Base-by-base conservation (phyloP, 2,113 vertebrate species). In the Trichechus manatus region DNA sequence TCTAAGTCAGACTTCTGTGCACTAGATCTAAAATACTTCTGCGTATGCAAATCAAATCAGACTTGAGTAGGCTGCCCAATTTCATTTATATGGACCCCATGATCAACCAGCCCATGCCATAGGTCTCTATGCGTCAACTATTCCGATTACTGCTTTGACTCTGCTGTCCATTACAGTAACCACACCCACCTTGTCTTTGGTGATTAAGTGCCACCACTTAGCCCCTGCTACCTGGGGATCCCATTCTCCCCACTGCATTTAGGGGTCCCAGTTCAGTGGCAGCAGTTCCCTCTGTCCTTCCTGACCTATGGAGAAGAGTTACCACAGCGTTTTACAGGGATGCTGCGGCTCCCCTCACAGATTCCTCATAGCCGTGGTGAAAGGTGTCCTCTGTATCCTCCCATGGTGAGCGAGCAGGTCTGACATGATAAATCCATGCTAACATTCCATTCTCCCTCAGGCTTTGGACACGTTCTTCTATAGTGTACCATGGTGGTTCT, bases 321-420 rank as follows among this genome's bases (percentile, higher is more conserved):
- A n/a, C 9, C 53, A 6, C 29, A 80, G 80, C 36, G 39, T 56
- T 44, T 50, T 77, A 63, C 25, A 11, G 50, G 79, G 79, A 39
- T 2, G 5, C 72, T 0, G 14, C 68, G 50, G 9, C 53, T 44
- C 25, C 59, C 20, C 59, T 36, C 33, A 2, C 25, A 27, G 36
- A 42, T n/a, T 61, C 50, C 66, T 89, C n/a, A 23, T 31, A 1
- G 14, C 47, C 36, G 3, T 0, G 29, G 42, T 22, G 39, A 42
- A 44, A 23, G 36, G 68, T 0, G 3, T 56, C n/a, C 70, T 82
- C 39, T 1, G 53, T 53, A 7, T 33, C 47, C 53, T 50, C 63
- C 44, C 0, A 7, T 0, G 23, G 14, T 9, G 27, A n/a, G 22
- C 2, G 15, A 33, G 13, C 3, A 2, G n/a, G 14, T 19, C n/a